Conservation (phyloP, 2,888 invertebrate genomes). For the Eupithecia insigniata region DNA sequence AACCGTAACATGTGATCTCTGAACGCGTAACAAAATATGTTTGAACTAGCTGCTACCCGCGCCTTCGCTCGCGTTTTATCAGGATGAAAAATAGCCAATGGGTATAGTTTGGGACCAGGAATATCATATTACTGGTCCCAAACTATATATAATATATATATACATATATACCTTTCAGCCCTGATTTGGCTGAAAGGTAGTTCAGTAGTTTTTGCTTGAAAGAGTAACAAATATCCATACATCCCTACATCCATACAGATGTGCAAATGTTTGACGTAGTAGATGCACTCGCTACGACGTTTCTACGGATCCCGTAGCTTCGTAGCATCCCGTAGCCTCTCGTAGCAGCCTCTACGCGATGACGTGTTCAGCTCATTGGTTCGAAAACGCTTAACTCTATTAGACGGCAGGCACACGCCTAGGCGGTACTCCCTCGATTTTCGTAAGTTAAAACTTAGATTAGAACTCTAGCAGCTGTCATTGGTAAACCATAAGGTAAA, state of each 20-base stretch:
- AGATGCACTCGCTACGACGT: constrained; percentile 29
- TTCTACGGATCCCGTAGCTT: constrained; percentile 53
- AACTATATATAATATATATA: no score
- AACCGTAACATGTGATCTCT: neutral
- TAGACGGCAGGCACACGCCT: constrained; percentile 77
- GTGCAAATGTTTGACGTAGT: constrained; percentile 8
- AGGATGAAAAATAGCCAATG: no score
- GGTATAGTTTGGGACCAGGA: no score
- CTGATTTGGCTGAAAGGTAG: no score
- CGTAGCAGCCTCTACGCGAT: constrained; percentile 61
- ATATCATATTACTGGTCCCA: no score
- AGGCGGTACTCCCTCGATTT: constrained; percentile 59
- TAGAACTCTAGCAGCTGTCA: constrained; percentile 23
- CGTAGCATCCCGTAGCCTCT: constrained; percentile 56
- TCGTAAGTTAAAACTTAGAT: constrained; percentile 48
- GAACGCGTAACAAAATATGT: neutral
- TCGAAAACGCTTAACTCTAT: constrained; percentile 77
- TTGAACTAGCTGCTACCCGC: neutral
- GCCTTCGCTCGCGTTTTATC: no score
- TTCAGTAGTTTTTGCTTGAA: no score
- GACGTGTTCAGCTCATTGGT: constrained; percentile 66
- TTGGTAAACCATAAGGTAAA: neutral
- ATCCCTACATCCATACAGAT: no score
- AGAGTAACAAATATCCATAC: no score
- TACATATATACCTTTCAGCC: no score